Evolutionary conservation across 53 echinoderm and acorn worm genomes (phyloP).

Genomic region (Paracentrotus lividus): DNA sequence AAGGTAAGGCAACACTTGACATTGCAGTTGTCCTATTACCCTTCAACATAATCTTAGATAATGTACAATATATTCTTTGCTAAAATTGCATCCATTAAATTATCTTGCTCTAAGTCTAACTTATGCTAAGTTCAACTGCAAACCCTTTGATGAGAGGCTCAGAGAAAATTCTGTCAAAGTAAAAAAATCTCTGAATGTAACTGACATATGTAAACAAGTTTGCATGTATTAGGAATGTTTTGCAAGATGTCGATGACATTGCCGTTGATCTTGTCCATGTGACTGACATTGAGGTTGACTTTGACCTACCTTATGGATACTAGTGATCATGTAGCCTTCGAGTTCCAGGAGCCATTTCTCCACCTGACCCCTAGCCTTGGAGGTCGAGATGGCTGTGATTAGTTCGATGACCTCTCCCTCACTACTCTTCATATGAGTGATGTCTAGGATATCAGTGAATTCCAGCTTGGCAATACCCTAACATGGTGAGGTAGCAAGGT

Average conservation of each 20-base stretch:
- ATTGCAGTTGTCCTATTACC: background rate
- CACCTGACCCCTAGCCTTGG: conserved; percentile 98
- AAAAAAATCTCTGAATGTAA: too few species aligned
- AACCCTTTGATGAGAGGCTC: too few species aligned
- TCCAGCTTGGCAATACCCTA: conserved; percentile 93
- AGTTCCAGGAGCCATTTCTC: conserved; percentile 99
- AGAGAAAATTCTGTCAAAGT: too few species aligned
- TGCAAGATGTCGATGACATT: too few species aligned
- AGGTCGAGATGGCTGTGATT: conserved; percentile 91
- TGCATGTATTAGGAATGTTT: too few species aligned
- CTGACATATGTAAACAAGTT: too few species aligned
- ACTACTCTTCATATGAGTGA: conserved; percentile 99
- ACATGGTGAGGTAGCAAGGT: background rate
- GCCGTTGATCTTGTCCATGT: background rate
- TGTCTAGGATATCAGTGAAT: conserved; percentile 97
- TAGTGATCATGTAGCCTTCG: conserved; percentile 87
- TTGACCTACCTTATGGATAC: conserved; percentile 88
- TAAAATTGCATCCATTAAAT: too few species aligned
- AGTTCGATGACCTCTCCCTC: conserved; percentile 96
- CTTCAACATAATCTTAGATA: background rate
- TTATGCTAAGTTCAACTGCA: too few species aligned
- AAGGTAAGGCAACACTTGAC: background rate
- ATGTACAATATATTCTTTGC: background rate
- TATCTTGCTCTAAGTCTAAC: too few species aligned
- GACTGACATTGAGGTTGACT: background rate